phyloP scores from a whole-genome alignment of 1,140 invertebrate species.

The Venustaconcha ellipsiformis region DNA sequence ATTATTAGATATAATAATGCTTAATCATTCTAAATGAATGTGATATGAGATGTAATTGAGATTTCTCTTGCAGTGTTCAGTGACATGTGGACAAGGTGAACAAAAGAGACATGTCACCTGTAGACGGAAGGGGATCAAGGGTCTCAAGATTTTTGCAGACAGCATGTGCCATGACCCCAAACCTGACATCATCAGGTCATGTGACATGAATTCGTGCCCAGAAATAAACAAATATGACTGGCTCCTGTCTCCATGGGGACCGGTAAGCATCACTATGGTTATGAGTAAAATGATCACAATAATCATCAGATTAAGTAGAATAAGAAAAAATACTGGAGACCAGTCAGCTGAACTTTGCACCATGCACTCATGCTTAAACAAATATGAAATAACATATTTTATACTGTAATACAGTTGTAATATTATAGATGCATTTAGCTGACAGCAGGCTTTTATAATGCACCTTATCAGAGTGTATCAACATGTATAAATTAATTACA shows the following conservation, averaged over 20 bases:
- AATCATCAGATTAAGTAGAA: slow-evolving; percentile 1
- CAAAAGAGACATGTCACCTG: slow-evolving; percentile 78
- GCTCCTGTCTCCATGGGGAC: slow-evolving; percentile 51
- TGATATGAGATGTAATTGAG: slow-evolving; percentile 71
- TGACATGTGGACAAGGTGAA: slow-evolving; percentile 77
- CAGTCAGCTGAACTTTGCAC: no score
- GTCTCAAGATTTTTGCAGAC: slow-evolving; percentile 34
- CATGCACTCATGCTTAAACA: no score
- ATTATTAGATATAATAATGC: slow-evolving; percentile 25
- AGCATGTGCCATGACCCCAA: slow-evolving; percentile 30
- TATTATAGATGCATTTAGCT: no score
- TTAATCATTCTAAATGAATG: slow-evolving; percentile 53
- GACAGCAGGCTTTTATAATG: no score
- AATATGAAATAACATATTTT: no score
- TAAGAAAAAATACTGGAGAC: no score
- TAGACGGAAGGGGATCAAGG: slow-evolving; percentile 68
- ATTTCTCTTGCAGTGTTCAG: slow-evolving; percentile 75
- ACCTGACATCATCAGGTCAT: slow-evolving; percentile 31
- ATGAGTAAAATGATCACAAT: slow-evolving; percentile 2
- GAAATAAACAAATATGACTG: slow-evolving; percentile 33
- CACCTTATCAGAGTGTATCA: no score
- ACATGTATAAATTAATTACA: no score
- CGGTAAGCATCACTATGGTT: slow-evolving; percentile 35
- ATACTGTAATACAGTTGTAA: no score
- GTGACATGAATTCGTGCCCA: slow-evolving; percentile 13